Base-by-base conservation (phyloP, 2,888 invertebrate genomes). In the Osedax frankpressi region DNA sequence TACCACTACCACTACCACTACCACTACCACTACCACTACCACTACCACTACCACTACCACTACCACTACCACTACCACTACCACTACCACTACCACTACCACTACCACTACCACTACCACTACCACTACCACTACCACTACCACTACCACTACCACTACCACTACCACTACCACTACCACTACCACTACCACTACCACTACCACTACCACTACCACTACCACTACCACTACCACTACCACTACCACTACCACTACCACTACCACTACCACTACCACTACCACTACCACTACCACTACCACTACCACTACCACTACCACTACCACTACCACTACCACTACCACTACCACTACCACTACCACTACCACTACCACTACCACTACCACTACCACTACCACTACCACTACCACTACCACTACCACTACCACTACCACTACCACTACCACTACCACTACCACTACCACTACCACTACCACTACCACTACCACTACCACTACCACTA, bases 391-490 rank as follows among this genome's bases (percentile, higher is more conserved):
- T 69, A 69, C 69, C 27, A 69, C 69, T 69, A 28, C 69, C 29
- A 69, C 69, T 69, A 69, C 69, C 29, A 69, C 69, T n/a, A n/a
- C n/a, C n/a, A n/a, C n/a, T n/a, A n/a, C n/a, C n/a, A n/a, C n/a
- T n/a, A n/a, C n/a, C n/a, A n/a, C n/a, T 69, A 69, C 28, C 24
- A 28, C 69, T 69, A 69, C 69, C 29, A 69, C 69, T 69, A 69
- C 69, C 29, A 69, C 69, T 69, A 69, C 69, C 29, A 28, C 69
- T 69, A 69, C 69, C 29, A 69, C 28, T 26, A 28, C 69, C 29
- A 69, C 69, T 69, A 69, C 69, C 29, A 69, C 69, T 69, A 69
- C 69, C 29, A 69, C 28, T 69, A 69, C 69, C 29, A 69, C 69
- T 28, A 69, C 69, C 29, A 69, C 69, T 69, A 69, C 69, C 29